Evolutionary conservation across 2,888 invertebrate species (phyloP).

Genomic region (Cabera pusaria): DNA sequence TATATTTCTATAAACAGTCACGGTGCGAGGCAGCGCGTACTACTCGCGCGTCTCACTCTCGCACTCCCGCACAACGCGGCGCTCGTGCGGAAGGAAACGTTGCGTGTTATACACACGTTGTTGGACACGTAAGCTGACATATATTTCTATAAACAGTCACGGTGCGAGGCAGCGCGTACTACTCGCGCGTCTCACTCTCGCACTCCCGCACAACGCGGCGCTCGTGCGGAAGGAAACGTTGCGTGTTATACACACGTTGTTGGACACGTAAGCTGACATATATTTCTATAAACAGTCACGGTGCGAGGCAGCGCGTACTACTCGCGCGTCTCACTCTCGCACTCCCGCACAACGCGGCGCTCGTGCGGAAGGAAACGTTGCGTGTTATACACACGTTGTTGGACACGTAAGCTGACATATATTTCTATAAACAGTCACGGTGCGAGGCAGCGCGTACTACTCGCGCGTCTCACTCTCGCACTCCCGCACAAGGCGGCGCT

Average conservation of each 20-base stretch:
- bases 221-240: conserved; percentile 96
- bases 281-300: too few species aligned
- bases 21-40: conserved; percentile 59
- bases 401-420: too few species aligned
- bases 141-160: too few species aligned
- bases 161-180: conserved; percentile 62
- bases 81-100: conserved; percentile 94
- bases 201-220: conserved; percentile 94
- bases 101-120: conserved; percentile 91
- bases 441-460: too few species aligned
- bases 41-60: conserved; percentile 64
- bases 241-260: conserved; percentile 90
- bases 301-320: too few species aligned
- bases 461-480: too few species aligned
- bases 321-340: too few species aligned
- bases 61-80: conserved; percentile 95
- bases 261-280: conserved; percentile 88
- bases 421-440: too few species aligned
- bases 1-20: too few species aligned
- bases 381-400: neutral
- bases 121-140: conserved; percentile 89
- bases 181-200: conserved; percentile 67
- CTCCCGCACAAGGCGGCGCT: too few species aligned
- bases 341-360: too few species aligned
- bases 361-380: too few species aligned